These are phyloP conservation scores for Dimorphilus gyrociliatus DNA, from an alignment of 2,888 invertebrate species.

Conservation along the genomic window DNA sequence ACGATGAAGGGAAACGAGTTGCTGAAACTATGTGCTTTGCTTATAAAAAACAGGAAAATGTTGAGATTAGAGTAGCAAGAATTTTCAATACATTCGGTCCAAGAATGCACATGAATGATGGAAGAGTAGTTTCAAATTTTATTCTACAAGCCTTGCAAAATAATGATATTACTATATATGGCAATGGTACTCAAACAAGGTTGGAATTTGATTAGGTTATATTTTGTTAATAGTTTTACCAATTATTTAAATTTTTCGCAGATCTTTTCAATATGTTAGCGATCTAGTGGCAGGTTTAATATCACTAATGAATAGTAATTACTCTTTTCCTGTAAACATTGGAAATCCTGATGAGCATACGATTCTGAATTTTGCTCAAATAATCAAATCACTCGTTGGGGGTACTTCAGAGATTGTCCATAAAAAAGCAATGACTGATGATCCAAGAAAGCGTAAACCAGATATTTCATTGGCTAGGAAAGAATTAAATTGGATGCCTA, in stretches of 20 bases:
- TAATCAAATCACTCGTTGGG: constrained; percentile 43
- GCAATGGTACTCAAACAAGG: neutral
- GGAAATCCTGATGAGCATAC: constrained; percentile 97
- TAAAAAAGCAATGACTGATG: constrained; percentile 75
- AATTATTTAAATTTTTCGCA: constrained; percentile 15
- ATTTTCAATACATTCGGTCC: constrained; percentile 99
- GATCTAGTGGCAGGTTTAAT: constrained; percentile 90
- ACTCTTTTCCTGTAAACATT: constrained; percentile 76
- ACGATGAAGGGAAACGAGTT: constrained; percentile 97
- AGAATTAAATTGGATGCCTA: constrained; percentile 76
- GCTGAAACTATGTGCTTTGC: constrained; percentile 90
- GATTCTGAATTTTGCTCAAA: constrained; percentile 54
- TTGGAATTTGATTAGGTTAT: neutral
- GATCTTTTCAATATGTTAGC: constrained; percentile 94
- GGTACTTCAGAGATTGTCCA: constrained; percentile 67
- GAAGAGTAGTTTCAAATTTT: constrained; percentile 94
- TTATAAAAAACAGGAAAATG: constrained; percentile 85
- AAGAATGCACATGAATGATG: constrained; percentile 96
- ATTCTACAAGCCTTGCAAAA: constrained; percentile 88
- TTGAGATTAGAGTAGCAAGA: constrained; percentile 82
- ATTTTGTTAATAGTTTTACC: neutral
- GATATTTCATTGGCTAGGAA: constrained; percentile 75
- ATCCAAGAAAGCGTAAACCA: constrained; percentile 82
- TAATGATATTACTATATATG: constrained; percentile 71
- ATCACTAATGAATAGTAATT: constrained; percentile 80